Percentiles rank a stretch among this genome's conserved stretches.
phyloP scores from a whole-genome alignment of 2,888 invertebrate species.

The Hololepta plana region DNA sequence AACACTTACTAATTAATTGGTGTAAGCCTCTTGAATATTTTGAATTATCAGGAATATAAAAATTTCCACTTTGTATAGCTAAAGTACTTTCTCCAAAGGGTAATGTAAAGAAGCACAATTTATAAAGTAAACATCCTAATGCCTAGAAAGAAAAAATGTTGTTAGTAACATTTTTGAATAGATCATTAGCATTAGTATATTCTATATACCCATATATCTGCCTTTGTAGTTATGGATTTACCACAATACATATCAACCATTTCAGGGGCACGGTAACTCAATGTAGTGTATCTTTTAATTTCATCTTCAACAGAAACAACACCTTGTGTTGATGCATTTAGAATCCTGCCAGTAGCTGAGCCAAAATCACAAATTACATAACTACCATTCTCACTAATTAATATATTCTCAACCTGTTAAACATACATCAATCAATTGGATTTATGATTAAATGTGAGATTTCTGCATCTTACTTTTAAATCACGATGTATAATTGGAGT shows the following conservation, averaged over 20 bases:
- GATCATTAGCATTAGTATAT: constrained; percentile 1
- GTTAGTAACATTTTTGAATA: neutral
- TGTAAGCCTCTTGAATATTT: constrained; percentile 53
- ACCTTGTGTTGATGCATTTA: constrained; percentile 49
- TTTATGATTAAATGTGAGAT: constrained; percentile 1
- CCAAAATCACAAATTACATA: constrained; percentile 89
- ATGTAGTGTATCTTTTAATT: constrained; percentile 73
- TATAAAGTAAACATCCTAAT: constrained; percentile 72
- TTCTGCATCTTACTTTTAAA: constrained; percentile 43
- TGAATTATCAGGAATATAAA: constrained; percentile 66
- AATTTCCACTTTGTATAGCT: constrained; percentile 79
- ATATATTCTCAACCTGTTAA: constrained; percentile 67
- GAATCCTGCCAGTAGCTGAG: constrained; percentile 68
- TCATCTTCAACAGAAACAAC: constrained; percentile 62
- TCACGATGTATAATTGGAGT: constrained; percentile 87
- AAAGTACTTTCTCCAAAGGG: constrained; percentile 87
- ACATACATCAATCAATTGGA: constrained; percentile 6
- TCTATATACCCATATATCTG: constrained; percentile 73
- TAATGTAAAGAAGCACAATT: constrained; percentile 73
- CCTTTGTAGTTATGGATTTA: constrained; percentile 66
- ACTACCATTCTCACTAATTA: constrained; percentile 59
- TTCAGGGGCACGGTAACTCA: constrained; percentile 80
- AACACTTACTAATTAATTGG: constrained; percentile 47
- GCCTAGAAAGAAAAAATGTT: constrained; percentile 37
- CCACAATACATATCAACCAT: constrained; percentile 84